Conservation (phyloP, 2,888 invertebrate genomes). For the Tetragnatha montana region DNA sequence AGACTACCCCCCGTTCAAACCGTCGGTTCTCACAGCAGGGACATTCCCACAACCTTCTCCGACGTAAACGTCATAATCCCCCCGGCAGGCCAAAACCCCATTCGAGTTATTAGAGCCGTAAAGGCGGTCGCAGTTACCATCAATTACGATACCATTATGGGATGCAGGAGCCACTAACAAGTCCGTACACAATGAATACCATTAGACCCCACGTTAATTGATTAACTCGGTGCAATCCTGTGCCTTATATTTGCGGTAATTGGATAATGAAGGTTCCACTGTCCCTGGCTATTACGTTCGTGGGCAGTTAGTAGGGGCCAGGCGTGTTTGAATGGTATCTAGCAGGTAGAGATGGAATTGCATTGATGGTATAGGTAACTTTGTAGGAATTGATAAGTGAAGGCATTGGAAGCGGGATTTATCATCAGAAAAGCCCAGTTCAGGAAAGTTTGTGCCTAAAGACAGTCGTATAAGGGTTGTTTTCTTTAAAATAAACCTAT, state of each 20-base stretch:
- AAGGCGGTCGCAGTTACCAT: conserved; percentile 6
- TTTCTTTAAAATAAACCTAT: too few relatives aligned
- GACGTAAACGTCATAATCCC: background rate
- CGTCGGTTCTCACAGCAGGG: too few relatives aligned
- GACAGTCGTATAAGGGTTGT: too few relatives aligned
- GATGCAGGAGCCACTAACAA: conserved; percentile 13
- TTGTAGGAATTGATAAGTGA: too few relatives aligned
- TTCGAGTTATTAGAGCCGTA: background rate
- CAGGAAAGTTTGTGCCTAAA: too few relatives aligned
- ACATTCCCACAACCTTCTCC: too few relatives aligned
- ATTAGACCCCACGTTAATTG: conserved; percentile 16
- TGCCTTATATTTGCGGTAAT: background rate
- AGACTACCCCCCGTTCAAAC: too few relatives aligned
- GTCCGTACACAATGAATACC: conserved; percentile 19
- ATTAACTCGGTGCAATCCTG: background rate
- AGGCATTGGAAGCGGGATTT: too few relatives aligned
- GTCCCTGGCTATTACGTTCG: background rate
- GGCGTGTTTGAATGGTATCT: too few relatives aligned
- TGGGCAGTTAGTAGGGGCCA: background rate
- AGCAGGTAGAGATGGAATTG: too few relatives aligned
- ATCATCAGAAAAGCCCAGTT: too few relatives aligned
- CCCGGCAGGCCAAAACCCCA: conserved; percentile 3
- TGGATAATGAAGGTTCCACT: background rate
- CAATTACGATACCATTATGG: conserved; percentile 21
- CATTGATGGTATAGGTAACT: too few relatives aligned